These are phyloP conservation scores for Cuculus canorus DNA, from an alignment of 2,797 vertebrate species.

Conservation along the genomic window DNA sequence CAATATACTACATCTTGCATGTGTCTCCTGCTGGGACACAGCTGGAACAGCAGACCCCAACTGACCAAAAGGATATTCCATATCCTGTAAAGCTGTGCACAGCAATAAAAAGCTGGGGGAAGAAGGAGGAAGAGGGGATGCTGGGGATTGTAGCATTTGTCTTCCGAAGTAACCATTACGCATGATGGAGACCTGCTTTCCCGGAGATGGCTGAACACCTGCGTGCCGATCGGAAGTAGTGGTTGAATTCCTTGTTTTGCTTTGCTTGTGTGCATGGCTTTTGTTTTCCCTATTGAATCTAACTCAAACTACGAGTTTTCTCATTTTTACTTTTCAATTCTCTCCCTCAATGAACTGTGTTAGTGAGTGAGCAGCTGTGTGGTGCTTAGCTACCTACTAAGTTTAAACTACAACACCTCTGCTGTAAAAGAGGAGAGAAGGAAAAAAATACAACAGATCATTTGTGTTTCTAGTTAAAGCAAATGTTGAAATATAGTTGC, in stretches of 20 bases:
- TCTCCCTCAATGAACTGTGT: fast-evolving
- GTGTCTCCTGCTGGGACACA: too few species aligned
- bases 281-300: neutral
- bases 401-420: neutral
- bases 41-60: neutral
- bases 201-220: neutral
- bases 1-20: neutral
- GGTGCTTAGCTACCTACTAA: neutral
- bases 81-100: fast-evolving
- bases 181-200: neutral
- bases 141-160: fast-evolving
- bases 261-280: neutral
- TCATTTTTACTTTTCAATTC: neutral
- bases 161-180: fast-evolving
- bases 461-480: neutral
- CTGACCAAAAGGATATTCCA: neutral
- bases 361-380: fast-evolving
- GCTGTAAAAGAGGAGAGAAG: neutral
- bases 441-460: neutral
- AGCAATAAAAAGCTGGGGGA: neutral
- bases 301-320: neutral
- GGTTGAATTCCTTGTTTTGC: neutral
- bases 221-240: neutral
- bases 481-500: neutral
- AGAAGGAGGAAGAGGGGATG: neutral